phyloP scores from a whole-genome alignment of 2,888 invertebrate species.

The Patella ulyssiponensis region DNA sequence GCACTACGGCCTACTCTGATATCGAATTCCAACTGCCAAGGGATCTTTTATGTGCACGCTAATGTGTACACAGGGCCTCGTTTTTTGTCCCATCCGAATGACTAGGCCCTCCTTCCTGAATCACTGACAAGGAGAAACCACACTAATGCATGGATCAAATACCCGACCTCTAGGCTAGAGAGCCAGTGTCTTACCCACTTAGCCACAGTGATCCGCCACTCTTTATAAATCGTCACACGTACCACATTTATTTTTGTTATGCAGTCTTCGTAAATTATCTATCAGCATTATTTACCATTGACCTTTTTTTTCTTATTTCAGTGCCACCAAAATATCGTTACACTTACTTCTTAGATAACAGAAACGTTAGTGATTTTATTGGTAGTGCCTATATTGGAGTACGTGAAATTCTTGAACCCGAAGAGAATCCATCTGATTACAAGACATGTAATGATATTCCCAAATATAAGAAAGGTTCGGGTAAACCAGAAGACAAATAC shows the following conservation, averaged over 20 bases:
- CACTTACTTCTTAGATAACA: conserved; percentile 56
- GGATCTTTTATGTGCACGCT: too few species aligned
- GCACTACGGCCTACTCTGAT: too few species aligned
- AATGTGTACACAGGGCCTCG: too few species aligned
- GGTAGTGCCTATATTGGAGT: conserved; percentile 70
- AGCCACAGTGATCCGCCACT: too few species aligned
- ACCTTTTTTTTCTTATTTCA: conserved; percentile 17
- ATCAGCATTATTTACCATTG: not conserved
- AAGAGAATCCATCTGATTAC: conserved; percentile 56
- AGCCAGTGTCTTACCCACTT: too few species aligned
- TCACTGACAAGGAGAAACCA: too few species aligned
- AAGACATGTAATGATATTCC: conserved; percentile 47
- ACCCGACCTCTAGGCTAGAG: too few species aligned
- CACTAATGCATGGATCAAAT: too few species aligned
- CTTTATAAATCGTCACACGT: too few species aligned
- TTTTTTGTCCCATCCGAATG: too few species aligned
- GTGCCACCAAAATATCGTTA: conserved; percentile 44
- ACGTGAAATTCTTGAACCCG: conserved; percentile 46
- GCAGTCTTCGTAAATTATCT: not conserved
- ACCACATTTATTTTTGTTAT: not conserved
- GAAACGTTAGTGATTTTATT: conserved; percentile 43
- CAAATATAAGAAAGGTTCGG: conserved; percentile 52
- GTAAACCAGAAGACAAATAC: conserved; percentile 68
- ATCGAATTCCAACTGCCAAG: too few species aligned
- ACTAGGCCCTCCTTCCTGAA: too few species aligned